These are phyloP conservation scores for Zelleria hepariella DNA, from an alignment of 2,888 invertebrate species.

Conservation along the genomic window DNA sequence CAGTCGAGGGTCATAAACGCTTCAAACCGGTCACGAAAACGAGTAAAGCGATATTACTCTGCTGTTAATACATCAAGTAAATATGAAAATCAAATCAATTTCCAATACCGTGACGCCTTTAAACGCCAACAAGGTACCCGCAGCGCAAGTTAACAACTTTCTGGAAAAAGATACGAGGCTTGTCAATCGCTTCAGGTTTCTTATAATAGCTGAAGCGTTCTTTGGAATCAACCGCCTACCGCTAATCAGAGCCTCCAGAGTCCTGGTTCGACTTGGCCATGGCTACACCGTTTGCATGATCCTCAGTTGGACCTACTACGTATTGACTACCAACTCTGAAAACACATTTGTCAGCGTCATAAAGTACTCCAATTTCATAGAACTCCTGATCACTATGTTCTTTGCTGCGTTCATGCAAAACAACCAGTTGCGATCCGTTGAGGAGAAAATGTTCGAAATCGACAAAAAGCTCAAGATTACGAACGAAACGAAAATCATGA, in stretches of 20 bases:
- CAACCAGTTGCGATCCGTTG: slow-evolving; percentile 24
- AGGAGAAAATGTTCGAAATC: slow-evolving; percentile 29
- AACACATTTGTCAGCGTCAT: background rate
- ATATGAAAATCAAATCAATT: background rate
- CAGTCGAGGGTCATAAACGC: background rate
- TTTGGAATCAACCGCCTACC: slow-evolving; percentile 31
- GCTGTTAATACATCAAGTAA: background rate
- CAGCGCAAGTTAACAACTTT: background rate
- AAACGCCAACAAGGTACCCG: background rate
- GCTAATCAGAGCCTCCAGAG: background rate
- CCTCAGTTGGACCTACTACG: background rate
- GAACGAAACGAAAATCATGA: slow-evolving; percentile 22
- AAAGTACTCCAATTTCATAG: slow-evolving; percentile 19
- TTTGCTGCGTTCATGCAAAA: slow-evolving; percentile 25
- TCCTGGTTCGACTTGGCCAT: background rate
- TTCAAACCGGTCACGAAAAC: background rate
- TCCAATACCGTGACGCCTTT: background rate
- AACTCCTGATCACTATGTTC: slow-evolving; percentile 29
- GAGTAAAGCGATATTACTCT: background rate
- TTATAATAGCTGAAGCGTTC: slow-evolving; percentile 21
- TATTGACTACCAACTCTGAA: background rate
- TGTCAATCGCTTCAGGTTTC: slow-evolving; percentile 8
- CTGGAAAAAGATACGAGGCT: background rate
- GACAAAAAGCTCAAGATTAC: slow-evolving; percentile 37
- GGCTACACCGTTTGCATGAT: background rate